Base-by-base conservation (phyloP, 1,140 invertebrate genomes). In the Piezodorus guildinii region DNA sequence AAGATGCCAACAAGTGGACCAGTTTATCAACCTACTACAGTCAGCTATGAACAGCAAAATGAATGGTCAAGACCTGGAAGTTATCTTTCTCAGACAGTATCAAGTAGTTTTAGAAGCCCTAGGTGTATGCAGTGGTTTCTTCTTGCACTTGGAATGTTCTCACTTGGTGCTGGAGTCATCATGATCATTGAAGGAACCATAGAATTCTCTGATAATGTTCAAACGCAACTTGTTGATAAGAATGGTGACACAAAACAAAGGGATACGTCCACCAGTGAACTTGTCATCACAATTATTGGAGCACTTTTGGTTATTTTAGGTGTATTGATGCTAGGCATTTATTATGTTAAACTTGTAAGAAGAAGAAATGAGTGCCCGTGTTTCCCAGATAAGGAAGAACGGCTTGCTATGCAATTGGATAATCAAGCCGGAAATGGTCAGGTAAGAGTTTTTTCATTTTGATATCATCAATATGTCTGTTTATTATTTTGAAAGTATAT, bases 1-100 rank as follows among this genome's bases (percentile, higher is more conserved):
- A 76, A 68, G 68, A 83, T 84, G 82, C 81, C 81, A 65, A 71
- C 73, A 14, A 80, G 78, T 62, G 81, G 81, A 69, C 81, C 82
- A 52, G 83, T 85, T 25, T 85, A 85, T 74, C 83, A 85, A 72
- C 83, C 83, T 0, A 85, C 83, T 54, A 85, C 83, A 63, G 83
- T 85, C 45, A 83, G 82, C 60, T 85, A 85, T 72, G 83, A 84
- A 70, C 79, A 77, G 66, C 79, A 80, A 69, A 68, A 64, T 60
- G 70, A 69, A 45, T 71, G 70, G 70, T 66, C 68, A 12, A 25
- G 69, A 17, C 69, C 68, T 4, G 62, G 64, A 15, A 66, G 68
- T 62, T 71, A 68, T 60, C 62, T 71, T 4, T 66, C 68, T 19
- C 69, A 71, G 30, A 69, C 68, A 21, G 62, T 71, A 12, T 62